Base-by-base conservation (phyloP, 2,113 vertebrate species). In the Girardinichthys multiradiatus region DNA sequence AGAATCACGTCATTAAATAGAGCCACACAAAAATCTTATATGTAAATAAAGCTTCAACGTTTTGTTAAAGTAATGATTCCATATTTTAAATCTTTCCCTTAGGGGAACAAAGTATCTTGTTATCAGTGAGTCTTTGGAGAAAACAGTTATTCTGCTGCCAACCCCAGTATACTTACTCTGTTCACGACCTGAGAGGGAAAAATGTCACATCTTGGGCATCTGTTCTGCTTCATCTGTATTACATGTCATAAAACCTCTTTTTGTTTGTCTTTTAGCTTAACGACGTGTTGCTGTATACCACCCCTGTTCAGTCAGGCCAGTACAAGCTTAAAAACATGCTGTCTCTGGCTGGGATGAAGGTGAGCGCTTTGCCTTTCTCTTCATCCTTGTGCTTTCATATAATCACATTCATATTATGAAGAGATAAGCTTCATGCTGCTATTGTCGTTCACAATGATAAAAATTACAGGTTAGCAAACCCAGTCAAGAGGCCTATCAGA, bases 291-390 rank as follows among this genome's bases (percentile, higher is more conserved):
- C 86, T 99, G 57, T 99, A 98, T 76, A 96, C 98, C 61, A 98
- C 96, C 33, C 97, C 97, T 0, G 82, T 97, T 39, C 98, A 97
- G 87, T 97, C 96, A 54, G 97, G 96, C 75, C 97, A 96, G 95
- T 98, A 94, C 89, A 98, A 98, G 91, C 91, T 99, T 60, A 99
- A 98, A 93, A 97, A 96, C 85, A 96, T 97, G 95, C 89, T 99
- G 42, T 97, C 96, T 0, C 70, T 99, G 91, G 95, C 96, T 74
- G 98, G 97, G 74, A 99, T 99, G 97, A 99, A 97, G 97, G 97
- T 97, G 72, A 86, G 91, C 71, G 59, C 59, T 54, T 28, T 2
- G 7, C 42, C 42, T 7, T 45, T 21, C n/a, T 54, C 2, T 68
- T 59, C 28, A 59, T 48, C 1, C 35, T 35, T 7, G 9, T 26